These are phyloP conservation scores for Epinephelus moara DNA, from an alignment of 2,113 vertebrate genomes.

Conservation along the genomic window DNA sequence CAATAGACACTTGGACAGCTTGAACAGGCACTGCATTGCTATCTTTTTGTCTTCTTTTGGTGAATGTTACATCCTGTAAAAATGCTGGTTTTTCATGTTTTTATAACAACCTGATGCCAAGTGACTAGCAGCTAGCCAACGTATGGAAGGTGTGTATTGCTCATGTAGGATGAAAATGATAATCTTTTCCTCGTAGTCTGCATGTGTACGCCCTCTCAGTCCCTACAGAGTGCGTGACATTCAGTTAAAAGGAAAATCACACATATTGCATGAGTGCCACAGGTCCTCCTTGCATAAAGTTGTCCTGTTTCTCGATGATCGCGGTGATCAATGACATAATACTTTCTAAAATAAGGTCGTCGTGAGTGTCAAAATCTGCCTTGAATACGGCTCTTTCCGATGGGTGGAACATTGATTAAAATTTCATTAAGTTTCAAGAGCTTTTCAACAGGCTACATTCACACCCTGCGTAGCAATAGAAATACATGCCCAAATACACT, in stretches of 20 bases:
- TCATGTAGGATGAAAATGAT: conserved; percentile 91
- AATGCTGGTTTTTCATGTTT: conserved; percentile 97
- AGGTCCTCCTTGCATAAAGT: conserved; percentile 86
- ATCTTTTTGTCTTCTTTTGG: conserved; percentile 90
- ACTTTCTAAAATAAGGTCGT: conserved; percentile 58
- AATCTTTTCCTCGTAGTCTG: conserved; percentile 84
- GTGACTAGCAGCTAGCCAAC: conserved; percentile 87
- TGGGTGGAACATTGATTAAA: conserved; percentile 62
- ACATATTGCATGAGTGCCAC: conserved; percentile 93
- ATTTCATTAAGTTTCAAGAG: conserved; percentile 36
- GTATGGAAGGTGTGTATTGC: conserved; percentile 84
- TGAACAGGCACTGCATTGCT: conserved; percentile 98
- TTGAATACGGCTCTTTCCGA: conserved; percentile 36
- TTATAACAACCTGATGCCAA: conserved; percentile 94
- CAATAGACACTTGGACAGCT: conserved; percentile 95
- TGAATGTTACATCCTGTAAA: conserved; percentile 89
- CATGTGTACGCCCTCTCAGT: conserved; percentile 88
- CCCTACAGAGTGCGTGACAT: conserved; percentile 89
- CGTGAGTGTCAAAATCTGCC: conserved; percentile 33
- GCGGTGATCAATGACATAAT: conserved; percentile 55
- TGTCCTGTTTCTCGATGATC: conserved; percentile 52
- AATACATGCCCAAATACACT: conserved; percentile 26
- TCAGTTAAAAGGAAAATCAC: conserved; percentile 82
- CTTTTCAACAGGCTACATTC: conserved; percentile 54
- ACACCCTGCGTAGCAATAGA: conserved; percentile 38